These are phyloP conservation scores for Xestoiulus laeticollis DNA, from an alignment of 2,888 invertebrate genomes.

Conservation along the genomic window DNA sequence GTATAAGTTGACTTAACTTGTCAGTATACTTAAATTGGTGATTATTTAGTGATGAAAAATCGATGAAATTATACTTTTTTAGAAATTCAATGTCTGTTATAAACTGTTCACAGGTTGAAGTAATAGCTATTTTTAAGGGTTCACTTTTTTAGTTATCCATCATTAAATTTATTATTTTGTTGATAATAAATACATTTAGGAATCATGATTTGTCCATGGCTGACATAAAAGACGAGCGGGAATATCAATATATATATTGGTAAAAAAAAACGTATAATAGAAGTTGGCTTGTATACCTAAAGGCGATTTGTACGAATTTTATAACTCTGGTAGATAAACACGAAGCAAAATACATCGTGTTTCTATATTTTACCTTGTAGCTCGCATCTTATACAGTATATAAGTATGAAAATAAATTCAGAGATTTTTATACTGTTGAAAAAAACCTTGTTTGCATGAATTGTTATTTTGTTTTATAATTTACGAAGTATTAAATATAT, in stretches of 20 bases:
- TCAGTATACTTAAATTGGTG: no score
- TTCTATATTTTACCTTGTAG: not conserved
- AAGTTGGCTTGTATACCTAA: not conserved
- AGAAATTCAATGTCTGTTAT: no score
- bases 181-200: constrained; percentile 1
- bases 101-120: no score
- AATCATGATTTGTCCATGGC: constrained; percentile 20
- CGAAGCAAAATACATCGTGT: not conserved
- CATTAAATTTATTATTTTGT: not conserved
- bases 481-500: not conserved
- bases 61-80: no score
- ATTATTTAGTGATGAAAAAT: no score
- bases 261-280: not conserved
- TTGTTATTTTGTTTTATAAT: not conserved
- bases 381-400: not conserved
- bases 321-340: not conserved
- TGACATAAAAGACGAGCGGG: constrained; percentile 15
- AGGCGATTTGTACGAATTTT: not conserved
- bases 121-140: not conserved
- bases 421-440: not conserved
- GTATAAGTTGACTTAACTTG: no score
- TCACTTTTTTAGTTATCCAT: not conserved
- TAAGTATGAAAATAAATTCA: not conserved
- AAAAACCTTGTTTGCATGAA: not conserved
- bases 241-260: constrained; percentile 24